Base-by-base conservation (phyloP, 2,888 invertebrate species). In the Cyclophora albipunctata region DNA sequence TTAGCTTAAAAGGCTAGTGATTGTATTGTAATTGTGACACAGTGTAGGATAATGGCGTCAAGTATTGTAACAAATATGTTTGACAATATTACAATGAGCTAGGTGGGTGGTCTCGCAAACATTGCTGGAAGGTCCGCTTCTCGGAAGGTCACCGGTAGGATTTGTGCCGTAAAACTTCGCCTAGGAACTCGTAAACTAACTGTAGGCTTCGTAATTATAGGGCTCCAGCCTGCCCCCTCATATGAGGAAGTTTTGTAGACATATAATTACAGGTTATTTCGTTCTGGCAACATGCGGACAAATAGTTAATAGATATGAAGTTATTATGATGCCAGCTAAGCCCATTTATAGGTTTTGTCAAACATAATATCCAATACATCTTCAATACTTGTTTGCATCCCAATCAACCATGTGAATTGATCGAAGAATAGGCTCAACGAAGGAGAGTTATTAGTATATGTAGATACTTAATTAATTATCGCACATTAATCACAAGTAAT, bases 51-150 rank as follows among this genome's bases (percentile, higher is more conserved):
- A 69, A 70, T 65, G 66, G 69, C 63, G 62, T 69, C 61, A 67
- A 72, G 69, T 73, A 69, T 70, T 69, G 63, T 62, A 63, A 59
- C 57, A 50, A 59, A 59, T 59, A 52, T 52, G 57, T 54, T 63
- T 72, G 75, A 71, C 72, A 72, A 69, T 66, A 64, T 71, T 71
- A 81, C 77, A 81, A 83, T 77, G 71, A 64, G 49, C 83, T 49
- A 60, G 71, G 78, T 73, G 83, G 85, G 87, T 85, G 87, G 87
- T 79, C 87, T 53, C 54, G 63, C 63, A 62, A 64, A 75, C 76
- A 71, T 67, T 71, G 73, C 70, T 63, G 63, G 59, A 59, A 69
- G 69, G 62, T 69, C 73, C 69, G 73, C 65, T 87, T 86, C 86
- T 82, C 57, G 73, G 87, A 87, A 87, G 85, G 84, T 81, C 79